These are phyloP conservation scores for Rhinatrema bivittatum DNA, from an alignment of 2,797 vertebrate species.

Conservation along the genomic window DNA sequence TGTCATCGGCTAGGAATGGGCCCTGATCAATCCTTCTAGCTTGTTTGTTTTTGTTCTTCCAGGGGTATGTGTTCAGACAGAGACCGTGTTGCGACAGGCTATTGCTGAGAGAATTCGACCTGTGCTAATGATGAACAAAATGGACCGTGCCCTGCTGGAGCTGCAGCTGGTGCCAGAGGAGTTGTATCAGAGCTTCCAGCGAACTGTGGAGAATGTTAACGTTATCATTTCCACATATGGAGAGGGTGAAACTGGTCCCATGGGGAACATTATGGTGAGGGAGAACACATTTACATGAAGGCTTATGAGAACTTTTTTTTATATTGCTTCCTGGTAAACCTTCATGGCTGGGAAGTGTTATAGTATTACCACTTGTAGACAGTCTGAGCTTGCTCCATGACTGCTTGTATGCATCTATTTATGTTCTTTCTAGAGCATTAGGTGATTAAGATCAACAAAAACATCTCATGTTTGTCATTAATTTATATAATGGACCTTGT, in stretches of 20 bases:
- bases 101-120: constrained; percentile 89
- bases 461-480: no score
- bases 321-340: no score
- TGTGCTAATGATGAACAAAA: constrained; percentile 97
- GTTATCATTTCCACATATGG: constrained; percentile 92
- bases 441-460: no score
- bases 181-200: constrained; percentile 90
- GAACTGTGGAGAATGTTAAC: constrained; percentile 87
- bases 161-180: constrained; percentile 84
- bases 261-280: constrained; percentile 86
- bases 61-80: constrained; percentile 93
- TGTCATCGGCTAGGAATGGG: fast-evolving
- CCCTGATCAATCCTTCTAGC: fast-evolving
- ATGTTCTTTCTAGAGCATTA: no score
- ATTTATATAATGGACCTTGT: no score
- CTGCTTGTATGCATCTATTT: no score
- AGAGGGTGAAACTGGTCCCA: constrained; percentile 80
- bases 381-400: no score
- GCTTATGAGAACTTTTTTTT: no score
- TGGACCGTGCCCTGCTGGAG: constrained; percentile 90
- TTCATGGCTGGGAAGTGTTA: no score
- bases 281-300: no score
- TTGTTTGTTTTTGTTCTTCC: fast-evolving
- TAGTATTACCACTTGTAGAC: no score
- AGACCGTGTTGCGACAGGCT: constrained; percentile 90